Percentiles rank a stretch among this genome's conserved stretches.
Conservation (phyloP, 23 tunicate species). For the Oikopleura vanhoeffeni region DNA sequence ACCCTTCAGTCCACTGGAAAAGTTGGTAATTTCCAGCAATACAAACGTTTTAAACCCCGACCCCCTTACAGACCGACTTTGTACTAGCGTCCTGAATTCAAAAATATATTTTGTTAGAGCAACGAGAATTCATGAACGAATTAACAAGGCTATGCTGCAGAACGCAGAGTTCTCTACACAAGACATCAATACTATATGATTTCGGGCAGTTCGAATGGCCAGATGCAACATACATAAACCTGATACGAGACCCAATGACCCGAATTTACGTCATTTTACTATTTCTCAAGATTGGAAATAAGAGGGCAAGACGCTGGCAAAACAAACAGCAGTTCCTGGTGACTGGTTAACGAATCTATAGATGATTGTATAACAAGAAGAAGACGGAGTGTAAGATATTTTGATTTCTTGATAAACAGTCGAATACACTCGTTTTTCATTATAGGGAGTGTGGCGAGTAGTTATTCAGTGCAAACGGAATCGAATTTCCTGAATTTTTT, state of each 20-base stretch:
- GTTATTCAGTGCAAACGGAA: not conserved
- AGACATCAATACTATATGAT: slow-evolving; percentile 75
- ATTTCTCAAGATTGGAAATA: slow-evolving; percentile 64
- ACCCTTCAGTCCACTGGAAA: no score
- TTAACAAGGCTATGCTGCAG: slow-evolving; percentile 18
- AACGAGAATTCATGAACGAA: slow-evolving; percentile 28
- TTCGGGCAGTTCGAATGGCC: slow-evolving; percentile 34
- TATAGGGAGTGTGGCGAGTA: not conserved
- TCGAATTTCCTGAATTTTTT: no score
- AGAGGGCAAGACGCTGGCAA: slow-evolving; percentile 10
- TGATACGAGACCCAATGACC: slow-evolving; percentile 73
- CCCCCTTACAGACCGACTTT: no score
- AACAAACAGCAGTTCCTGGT: not conserved
- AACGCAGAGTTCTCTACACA: slow-evolving; percentile 34
- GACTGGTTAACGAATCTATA: not conserved
- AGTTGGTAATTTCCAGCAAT: no score
- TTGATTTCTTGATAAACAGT: not conserved
- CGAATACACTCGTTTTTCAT: not conserved
- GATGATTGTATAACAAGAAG: not conserved
- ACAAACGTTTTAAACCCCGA: no score
- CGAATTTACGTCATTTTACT: slow-evolving; percentile 80
- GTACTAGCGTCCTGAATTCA: no score
- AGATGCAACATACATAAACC: slow-evolving; percentile 63
- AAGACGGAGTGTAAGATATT: not conserved
- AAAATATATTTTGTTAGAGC: no score